Base-by-base conservation (phyloP, 1,140 invertebrate species). In the Achroia grisella region DNA sequence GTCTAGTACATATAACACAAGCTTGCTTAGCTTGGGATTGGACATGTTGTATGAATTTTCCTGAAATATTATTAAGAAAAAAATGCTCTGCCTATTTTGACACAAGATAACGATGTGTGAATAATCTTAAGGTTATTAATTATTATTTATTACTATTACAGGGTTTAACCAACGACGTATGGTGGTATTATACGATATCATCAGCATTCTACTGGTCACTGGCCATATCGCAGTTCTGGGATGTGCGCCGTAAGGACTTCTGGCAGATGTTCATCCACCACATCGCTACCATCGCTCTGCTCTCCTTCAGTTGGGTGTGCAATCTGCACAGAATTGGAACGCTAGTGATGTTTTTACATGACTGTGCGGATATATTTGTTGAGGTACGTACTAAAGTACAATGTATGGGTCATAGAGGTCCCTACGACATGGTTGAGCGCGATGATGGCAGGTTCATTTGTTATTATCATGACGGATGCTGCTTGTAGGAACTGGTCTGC, bases 251-350 rank as follows among this genome's bases (percentile, higher is more conserved):
- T 39, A 96, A 97, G 88, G 98, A 99, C 87, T 99, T 99, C 83
- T 96, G 94, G 93, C 96, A 99, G 89, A 99, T 99, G 97, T 97
- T 98, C 74, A 89, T 98, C 37, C 98, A 99, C 86, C 97, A 99
- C 73, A 91, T 97, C 67, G 94, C 95, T 2, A 98, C 97, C 2
- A 93, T 99, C 56, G 68, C 91, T 29, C 88, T 99, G 29, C 91
- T 99, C 86, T 92, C 89, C 35, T 93, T 99, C 69, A 98, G 96
- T 17, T 99, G 97, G 95, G 90, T 97, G 2, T 95, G 95, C 73
- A 99, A 99, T 87, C 89, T 99, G 56, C 92, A 94, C 48, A 89
- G 97, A 23, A 93, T 99, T 37, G 98, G 98, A 4, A 94, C 95
- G 0, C 85, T 99, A 15, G 95, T 99, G 13, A 86, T 99, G 11